Evolutionary conservation across 2,797 vertebrate genomes (phyloP), one percentile per base, ranked within the genome.

Genomic region (Phrynocephalus guinanensis): DNA sequence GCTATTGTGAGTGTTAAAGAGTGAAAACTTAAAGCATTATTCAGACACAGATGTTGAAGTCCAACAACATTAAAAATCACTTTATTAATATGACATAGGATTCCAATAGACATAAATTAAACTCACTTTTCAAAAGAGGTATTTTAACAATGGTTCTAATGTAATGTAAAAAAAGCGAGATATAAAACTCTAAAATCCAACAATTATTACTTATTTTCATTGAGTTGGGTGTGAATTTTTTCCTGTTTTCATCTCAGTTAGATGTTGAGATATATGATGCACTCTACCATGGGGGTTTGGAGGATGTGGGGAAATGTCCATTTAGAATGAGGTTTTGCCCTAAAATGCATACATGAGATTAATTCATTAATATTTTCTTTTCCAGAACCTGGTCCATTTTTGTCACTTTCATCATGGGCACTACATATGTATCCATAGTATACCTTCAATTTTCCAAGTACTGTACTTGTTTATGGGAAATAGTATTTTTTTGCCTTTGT

Each of bases 361-460:
- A 87, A 3, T 87, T 86, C 86, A 68, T 90, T 87, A 93, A 33
- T 77, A 79, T 93, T 96, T 94, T n/a, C 94, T 95, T 93, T 93
- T 93, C 84, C 95, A 97, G 97, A 94, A 28, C 91, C 94, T 86
- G 86, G 93, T 93, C 92, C 95, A 85, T 97, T 97, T 88, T 87
- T 92, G 82, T 97, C 96, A n/a, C 0, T 97, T 90, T 94, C 87
- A 89, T 94, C 94, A 0, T 97, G 97, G 97, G 93, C 94, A 86
- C 68, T 96, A 82, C 75, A 93, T 60, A 91, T 97, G 97, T 97
- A 97, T 97, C 97, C 96, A 95, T 44, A 44, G 38, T 44, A 44
- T 93, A 82, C 18, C 73, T 89, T 87, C 83, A 16, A 50, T 15
- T 90, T 66, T 7, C 56, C 67, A 56, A 89, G 26, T 89, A 84